Conservation (phyloP, 37 sponge, comb jelly and placozoan species). For the Spongilla lacustris region DNA sequence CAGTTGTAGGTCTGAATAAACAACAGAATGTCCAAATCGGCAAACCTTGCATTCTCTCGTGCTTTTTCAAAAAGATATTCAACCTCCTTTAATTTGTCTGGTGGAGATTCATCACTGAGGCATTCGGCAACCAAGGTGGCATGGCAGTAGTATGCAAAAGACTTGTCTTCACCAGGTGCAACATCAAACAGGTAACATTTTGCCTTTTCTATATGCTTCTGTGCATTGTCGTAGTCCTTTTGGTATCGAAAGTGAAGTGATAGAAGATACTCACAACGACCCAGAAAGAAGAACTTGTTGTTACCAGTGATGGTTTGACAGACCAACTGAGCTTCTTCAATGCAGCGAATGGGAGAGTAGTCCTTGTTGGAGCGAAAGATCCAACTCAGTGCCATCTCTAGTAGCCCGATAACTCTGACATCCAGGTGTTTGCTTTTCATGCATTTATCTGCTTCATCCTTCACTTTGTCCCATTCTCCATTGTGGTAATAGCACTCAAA, state of each 20-base stretch:
- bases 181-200: constrained; percentile 11
- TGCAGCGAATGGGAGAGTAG: not conserved
- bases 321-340: not conserved
- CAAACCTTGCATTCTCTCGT: not conserved
- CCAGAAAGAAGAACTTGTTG: constrained; percentile 5
- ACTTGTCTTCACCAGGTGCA: constrained; percentile 15
- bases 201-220: not conserved
- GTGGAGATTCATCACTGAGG: constrained; percentile 13
- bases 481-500: constrained; percentile 21
- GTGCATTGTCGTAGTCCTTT: not conserved
- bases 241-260: constrained; percentile 9
- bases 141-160: constrained; percentile 26
- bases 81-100: not conserved
- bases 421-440: not conserved
- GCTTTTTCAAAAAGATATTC: constrained; percentile 13
- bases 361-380: constrained; percentile 8
- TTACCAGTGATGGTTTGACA: not conserved
- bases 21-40: constrained; percentile 9
- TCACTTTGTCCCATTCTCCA: constrained; percentile 7
- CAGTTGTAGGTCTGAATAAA: constrained; percentile 8
- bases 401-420: constrained; percentile 8
- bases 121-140: not conserved
- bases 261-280: constrained; percentile 20
- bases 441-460: constrained; percentile 6
- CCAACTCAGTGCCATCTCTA: constrained; percentile 22